Base-by-base conservation (phyloP, 2,888 invertebrate genomes). In the Cosmorhoe ocellata region DNA sequence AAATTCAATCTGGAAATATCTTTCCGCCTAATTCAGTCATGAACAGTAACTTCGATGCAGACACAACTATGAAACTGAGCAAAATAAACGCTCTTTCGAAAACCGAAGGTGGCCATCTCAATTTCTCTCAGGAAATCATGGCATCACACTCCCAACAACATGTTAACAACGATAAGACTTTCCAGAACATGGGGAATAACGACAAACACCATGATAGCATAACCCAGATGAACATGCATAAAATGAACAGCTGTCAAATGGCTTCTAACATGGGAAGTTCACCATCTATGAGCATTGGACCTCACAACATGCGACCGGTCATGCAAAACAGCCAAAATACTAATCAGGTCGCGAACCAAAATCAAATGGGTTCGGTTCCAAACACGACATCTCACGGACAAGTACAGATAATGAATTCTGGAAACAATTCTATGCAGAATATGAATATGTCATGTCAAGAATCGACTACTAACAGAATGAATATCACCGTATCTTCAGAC, bases 111-210 rank as follows among this genome's bases (percentile, higher is more conserved):
- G 90, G 90, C 0, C 88, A 88, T 61, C 67, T 90, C 56, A 90
- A 89, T 60, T 90, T 90, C 49, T 86, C 87, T 0, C 89, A 84
- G 67, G 90, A 90, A 71, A 87, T 89, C 49, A 88, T 89, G 84
- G 80, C 87, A 30, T 84, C 90, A 2, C 89, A 90, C 72, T 79
- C 87, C 1, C 90, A 90, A 61, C 87, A 86, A 57, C 83, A 86
- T 62, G 71, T 76, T 6, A 87, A 87, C 56, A 87, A 79, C 61
- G 90, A 90, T 22, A 90, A 89, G 65, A 72, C 69, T 53, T 89
- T 89, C 66, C 90, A 88, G 59, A 88, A 84, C 48, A 81, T 89
- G 72, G 85, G 84, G 26, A 70, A 71, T 43, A 75, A 67, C 55
- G 89, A 89, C n/a, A 81, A 74, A 51, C 88, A 85, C 61, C 84